phyloP scores from a whole-genome alignment of 2,113 vertebrate genomes.

The Riparia riparia region DNA sequence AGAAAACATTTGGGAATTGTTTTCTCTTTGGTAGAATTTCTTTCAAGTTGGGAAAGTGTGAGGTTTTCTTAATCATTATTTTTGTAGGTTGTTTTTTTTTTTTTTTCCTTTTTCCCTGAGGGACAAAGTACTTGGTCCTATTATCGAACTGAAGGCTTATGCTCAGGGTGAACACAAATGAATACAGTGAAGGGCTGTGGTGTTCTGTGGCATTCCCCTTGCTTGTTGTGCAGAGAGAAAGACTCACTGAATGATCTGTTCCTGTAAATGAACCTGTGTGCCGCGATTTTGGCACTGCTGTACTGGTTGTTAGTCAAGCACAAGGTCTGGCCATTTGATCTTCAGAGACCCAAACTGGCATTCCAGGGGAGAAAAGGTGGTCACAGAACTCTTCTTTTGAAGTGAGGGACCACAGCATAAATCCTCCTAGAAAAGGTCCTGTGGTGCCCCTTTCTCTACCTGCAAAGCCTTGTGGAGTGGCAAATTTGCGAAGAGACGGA shows the following conservation, averaged over 20 bases:
- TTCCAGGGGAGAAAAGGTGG: not conserved
- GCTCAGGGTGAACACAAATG: not conserved
- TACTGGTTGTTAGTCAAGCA: not conserved
- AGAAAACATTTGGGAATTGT: not conserved
- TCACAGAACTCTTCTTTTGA: not conserved
- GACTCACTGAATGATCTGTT: not conserved
- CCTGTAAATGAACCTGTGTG: not conserved
- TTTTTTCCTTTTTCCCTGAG: not conserved
- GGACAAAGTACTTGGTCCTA: not conserved
- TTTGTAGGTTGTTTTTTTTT: accelerated
- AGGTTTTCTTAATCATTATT: too few species aligned
- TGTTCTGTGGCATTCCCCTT: not conserved
- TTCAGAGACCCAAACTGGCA: not conserved
- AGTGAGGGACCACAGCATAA: not conserved
- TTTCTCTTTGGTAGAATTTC: not conserved
- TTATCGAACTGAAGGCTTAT: not conserved
- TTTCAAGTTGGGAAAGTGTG: not conserved
- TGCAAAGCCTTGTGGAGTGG: not conserved
- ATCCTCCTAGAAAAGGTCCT: not conserved
- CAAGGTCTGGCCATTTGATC: not conserved
- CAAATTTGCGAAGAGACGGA: not conserved
- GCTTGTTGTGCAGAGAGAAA: not conserved
- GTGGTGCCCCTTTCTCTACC: not conserved
- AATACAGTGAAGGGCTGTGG: not conserved
- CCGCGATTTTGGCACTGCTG: not conserved